Evolutionary conservation across 2,797 vertebrate species (phyloP).

Genomic region (Propithecus perrieri): DNA sequence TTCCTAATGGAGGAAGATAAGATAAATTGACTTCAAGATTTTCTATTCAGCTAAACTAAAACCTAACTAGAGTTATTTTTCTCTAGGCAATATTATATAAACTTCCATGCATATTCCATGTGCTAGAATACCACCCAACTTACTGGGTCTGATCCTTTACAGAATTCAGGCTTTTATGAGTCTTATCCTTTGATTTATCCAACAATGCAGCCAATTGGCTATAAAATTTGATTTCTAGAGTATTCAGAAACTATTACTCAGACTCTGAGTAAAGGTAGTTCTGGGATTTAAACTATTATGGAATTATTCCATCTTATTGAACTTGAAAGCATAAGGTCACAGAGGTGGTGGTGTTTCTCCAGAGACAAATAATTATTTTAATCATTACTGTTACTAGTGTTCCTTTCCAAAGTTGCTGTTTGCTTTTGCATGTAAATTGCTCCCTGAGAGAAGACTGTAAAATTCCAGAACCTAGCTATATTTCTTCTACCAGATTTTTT

Average conservation of each 20-base stretch:
- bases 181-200: slow-evolving; percentile 13
- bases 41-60: slow-evolving; percentile 1
- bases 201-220: background rate
- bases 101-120: background rate
- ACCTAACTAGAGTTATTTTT: background rate
- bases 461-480: background rate
- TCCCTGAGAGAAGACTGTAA: background rate
- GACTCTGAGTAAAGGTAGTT: background rate
- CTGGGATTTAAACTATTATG: background rate
- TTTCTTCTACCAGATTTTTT: background rate
- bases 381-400: background rate
- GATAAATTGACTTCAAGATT: background rate
- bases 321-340: background rate
- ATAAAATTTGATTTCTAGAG: slow-evolving; percentile 4
- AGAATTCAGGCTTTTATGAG: background rate
- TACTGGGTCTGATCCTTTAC: background rate
- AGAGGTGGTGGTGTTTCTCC: background rate
- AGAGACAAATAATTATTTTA: slow-evolving; percentile 10
- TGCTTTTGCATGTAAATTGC: background rate
- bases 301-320: slow-evolving; percentile 22
- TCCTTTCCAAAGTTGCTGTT: background rate
- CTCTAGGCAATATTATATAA: background rate
- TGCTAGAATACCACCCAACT: background rate
- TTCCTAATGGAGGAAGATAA: background rate
- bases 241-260: slow-evolving; percentile 42